Percentiles rank a stretch among this genome's conserved stretches.
These are phyloP conservation scores for Passer montanus DNA, from an alignment of 2,113 vertebrate genomes.

Conservation along the genomic window DNA sequence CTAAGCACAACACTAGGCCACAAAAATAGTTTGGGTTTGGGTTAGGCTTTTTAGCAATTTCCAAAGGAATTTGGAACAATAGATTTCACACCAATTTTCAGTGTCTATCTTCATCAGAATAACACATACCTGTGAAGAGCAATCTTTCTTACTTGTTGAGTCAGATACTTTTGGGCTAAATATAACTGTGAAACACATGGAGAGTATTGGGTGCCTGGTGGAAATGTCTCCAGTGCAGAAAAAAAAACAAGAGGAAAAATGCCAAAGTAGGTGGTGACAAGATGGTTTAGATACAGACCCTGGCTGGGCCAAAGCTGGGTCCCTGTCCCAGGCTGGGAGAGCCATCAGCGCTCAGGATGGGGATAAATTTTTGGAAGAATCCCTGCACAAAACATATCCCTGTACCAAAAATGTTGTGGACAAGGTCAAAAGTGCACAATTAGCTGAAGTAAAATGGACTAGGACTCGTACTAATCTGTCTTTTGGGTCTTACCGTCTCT, in stretches of 20 bases:
- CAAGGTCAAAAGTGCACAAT: not conserved
- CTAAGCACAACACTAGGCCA: not conserved
- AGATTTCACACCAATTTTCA: not conserved
- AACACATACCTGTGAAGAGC: not conserved
- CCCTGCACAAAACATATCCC: not conserved
- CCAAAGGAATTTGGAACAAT: not conserved
- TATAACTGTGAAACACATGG: not conserved
- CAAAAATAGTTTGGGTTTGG: not conserved
- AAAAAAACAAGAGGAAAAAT: not conserved
- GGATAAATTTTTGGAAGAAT: not conserved
- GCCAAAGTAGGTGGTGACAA: not conserved
- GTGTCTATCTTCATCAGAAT: not conserved
- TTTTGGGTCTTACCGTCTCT: not conserved
- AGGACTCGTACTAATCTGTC: not conserved
- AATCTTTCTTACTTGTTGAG: not conserved
- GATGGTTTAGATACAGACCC: rapidly evolving
- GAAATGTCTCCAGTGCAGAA: not conserved
- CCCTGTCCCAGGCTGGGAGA: not conserved
- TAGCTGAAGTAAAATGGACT: not conserved
- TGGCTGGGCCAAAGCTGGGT: not conserved
- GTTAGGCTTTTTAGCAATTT: not conserved
- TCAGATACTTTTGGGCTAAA: not conserved
- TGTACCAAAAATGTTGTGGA: not conserved
- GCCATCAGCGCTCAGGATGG: not conserved
- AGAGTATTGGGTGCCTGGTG: not conserved